Percentiles rank a stretch among this genome's conserved stretches.
Conservation (phyloP, 1,140 invertebrate species). For the Leptopilina clavipes region DNA sequence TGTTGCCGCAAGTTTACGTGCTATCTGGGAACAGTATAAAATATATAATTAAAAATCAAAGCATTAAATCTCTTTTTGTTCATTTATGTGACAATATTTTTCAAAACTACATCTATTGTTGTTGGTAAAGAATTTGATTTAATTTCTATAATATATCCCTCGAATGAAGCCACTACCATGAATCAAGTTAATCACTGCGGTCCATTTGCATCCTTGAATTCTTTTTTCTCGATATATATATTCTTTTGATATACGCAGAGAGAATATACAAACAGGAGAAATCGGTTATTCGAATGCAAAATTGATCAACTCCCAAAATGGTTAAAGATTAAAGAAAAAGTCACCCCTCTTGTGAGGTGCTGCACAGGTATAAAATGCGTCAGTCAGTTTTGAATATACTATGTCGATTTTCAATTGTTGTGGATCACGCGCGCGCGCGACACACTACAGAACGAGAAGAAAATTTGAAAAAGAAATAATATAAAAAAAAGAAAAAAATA, state of each 20-base stretch:
- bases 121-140: too few relatives aligned
- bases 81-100: too few relatives aligned
- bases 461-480: slow-evolving; percentile 39
- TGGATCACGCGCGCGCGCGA: slow-evolving; percentile 50
- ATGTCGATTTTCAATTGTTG: slow-evolving; percentile 59
- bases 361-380: slow-evolving; percentile 38
- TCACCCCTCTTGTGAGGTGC: not conserved
- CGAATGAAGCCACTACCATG: too few relatives aligned
- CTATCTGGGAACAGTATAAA: too few relatives aligned
- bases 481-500: slow-evolving; percentile 37
- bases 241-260: not conserved
- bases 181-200: too few relatives aligned
- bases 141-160: too few relatives aligned
- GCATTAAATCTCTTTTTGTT: too few relatives aligned
- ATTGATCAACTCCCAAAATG: slow-evolving; percentile 25
- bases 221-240: not conserved
- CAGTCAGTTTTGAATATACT: slow-evolving; percentile 49
- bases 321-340: slow-evolving; percentile 15
- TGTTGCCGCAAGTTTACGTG: too few relatives aligned
- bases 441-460: slow-evolving; percentile 38
- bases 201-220: not conserved
- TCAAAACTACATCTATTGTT: too few relatives aligned
- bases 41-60: too few relatives aligned
- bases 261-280: too few relatives aligned
- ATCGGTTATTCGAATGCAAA: slow-evolving; percentile 11